Evolutionary conservation across 2,888 invertebrate species (phyloP), one percentile per base, ranked within the genome.

Genomic region (Parnassius smintheus): DNA sequence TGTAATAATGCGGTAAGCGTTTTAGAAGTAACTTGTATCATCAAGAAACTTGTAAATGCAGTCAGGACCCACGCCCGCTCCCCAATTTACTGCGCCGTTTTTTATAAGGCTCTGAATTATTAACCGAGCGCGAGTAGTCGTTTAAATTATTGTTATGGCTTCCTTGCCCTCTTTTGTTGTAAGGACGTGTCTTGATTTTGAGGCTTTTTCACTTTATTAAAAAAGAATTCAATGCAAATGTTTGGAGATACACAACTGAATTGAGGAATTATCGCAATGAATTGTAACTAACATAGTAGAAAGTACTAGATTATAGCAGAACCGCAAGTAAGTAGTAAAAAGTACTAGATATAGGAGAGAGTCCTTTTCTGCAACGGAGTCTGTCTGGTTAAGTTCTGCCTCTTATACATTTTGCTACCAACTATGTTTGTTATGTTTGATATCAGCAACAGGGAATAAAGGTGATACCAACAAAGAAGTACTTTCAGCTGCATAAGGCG

Each of bases 101-200:
- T 89, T 88, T 87, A 84, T 81, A 84, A 77, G 77, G 70, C 75
- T 60, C 73, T 86, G 82, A 78, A 88, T 89, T 88, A 88, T 88
- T 87, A 83, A 88, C 69, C 71, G 67, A 72, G 74, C 70, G 70
- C 75, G 73, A 78, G 80, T 77, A 78, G 77, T 75, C 80, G 70
- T 78, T 78, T 82, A 82, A 85, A 83, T 83, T 88, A 85, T 80
- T 85, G 80, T 85, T 83, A 84, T 78, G 75, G 81, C 73, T 68
- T 67, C 58, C 55, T 53, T 51, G 52, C 57, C 69, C 68, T 70
- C 70, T 60, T 64, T 64, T 63, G 64, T 66, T 60, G 66, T 65
- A 18, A 50, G 70, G 65, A 68, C 70, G 70, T 63, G 72, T 71
- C 73, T 72, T 76, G 78, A 78, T 78, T 78, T 77, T 68, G 56